Evolutionary conservation across 2,797 vertebrate genomes (phyloP), one percentile per base, ranked within the genome.

Genomic region (Clarias fuscus): DNA sequence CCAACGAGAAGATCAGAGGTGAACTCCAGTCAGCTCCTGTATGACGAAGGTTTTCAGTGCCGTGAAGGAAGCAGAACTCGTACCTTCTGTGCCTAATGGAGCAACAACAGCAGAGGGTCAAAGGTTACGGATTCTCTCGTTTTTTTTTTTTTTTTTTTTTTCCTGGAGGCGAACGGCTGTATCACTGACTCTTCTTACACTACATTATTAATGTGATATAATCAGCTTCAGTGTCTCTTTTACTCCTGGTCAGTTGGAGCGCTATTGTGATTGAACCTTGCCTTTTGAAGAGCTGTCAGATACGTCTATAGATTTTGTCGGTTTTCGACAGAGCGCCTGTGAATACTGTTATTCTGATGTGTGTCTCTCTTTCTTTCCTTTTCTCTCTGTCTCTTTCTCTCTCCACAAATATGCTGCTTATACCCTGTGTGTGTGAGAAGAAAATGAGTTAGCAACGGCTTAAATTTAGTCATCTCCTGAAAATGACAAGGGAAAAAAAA

Each of bases 1-100:
- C 90, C 94, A 93, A 92, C 86, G 91, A 92, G 93, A 93, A 94
- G 91, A 90, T 93, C 83, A 90, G 92, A 92, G 91, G 91, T 90
- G 92, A 91, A 92, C 90, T 82, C 59, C 86, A 68, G 58, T 85
- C 70, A 72, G 83, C 87, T 86, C 76, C 22, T 72, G 76, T 83
- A 82, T 14, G 84, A 86, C 17, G 64, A 86, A 76, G 88, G 81
- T 86, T 85, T 59, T 82, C 85, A n/a, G 77, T 81, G 58, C 77
- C 77, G 83, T 83, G 53, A 71, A 79, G 58, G 85, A 88, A 86
- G 85, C 84, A 77, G 76, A 91, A 86, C 87, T 87, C 30, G 72
- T 84, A 89, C 89, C 88, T 85, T 89, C 90, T 88, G 90, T 91
- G 90, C 89, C 89, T 91, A 82, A 83, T 27, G 64, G 87, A 88